Evolutionary conservation across 2,888 invertebrate genomes (phyloP).

Genomic region (Macaria notata): DNA sequence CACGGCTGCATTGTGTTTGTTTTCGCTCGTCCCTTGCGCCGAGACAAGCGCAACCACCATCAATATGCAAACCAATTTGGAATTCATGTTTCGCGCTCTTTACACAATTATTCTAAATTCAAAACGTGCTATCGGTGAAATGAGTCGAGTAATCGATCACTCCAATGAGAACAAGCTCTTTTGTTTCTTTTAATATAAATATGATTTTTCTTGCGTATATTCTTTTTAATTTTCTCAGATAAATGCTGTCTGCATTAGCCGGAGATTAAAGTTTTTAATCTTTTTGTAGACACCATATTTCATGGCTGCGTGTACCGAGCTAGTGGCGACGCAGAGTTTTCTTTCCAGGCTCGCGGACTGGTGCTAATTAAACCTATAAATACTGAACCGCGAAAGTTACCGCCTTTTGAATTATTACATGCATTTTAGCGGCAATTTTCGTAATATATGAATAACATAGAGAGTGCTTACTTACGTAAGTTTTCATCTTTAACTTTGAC

Average conservation of each 20-base stretch:
- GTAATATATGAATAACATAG: background rate
- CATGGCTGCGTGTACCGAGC: conserved; percentile 15
- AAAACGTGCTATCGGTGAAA: background rate
- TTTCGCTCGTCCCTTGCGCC: conserved; percentile 33
- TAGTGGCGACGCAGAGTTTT: conserved; percentile 25
- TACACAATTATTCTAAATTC: conserved; percentile 8
- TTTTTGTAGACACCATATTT: conserved; percentile 23
- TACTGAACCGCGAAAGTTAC: conserved; percentile 43
- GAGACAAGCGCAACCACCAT: conserved; percentile 26
- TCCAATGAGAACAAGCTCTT: too few relatives aligned
- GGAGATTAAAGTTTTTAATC: conserved; percentile 1
- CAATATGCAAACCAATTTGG: conserved; percentile 22
- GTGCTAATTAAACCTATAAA: conserved; percentile 45
- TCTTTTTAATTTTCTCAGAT: too few relatives aligned
- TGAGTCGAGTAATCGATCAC: too few relatives aligned
- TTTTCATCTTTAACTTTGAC: background rate
- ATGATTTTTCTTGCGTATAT: too few relatives aligned
- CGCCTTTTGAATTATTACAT: conserved; percentile 31
- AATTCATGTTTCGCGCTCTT: conserved; percentile 22
- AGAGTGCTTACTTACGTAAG: conserved; percentile 23
- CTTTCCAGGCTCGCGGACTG: conserved; percentile 15
- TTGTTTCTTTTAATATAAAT: too few relatives aligned
- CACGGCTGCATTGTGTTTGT: conserved; percentile 36
- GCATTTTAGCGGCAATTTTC: conserved; percentile 37
- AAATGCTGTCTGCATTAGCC: too few relatives aligned